A percentile compares a stretch with the other conserved stretches of the same genome.
Evolutionary conservation across 1,140 invertebrate species (phyloP).

Genomic region (Macrosteles quadrilineatus): DNA sequence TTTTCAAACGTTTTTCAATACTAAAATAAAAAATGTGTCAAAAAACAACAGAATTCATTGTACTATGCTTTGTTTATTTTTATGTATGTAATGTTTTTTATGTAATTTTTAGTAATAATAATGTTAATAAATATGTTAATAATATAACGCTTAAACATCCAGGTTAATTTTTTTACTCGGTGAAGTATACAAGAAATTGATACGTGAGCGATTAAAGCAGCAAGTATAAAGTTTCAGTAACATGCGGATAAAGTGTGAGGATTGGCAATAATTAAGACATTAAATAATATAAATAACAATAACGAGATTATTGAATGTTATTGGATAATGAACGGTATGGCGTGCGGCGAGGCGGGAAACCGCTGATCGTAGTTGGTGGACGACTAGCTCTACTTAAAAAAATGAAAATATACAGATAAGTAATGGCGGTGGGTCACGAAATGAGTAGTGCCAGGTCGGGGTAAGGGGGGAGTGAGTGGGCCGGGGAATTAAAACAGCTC

Average conservation of each 20-base stretch:
- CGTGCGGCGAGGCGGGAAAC: background rate
- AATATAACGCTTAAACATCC: no score
- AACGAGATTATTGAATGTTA: conserved; percentile 23
- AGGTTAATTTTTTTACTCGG: background rate
- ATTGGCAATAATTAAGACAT: conserved; percentile 11
- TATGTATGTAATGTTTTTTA: no score
- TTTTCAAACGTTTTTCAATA: no score
- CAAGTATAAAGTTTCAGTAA: no score
- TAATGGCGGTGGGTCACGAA: conserved; percentile 17
- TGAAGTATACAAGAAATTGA: background rate
- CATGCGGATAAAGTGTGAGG: no score
- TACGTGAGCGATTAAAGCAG: no score
- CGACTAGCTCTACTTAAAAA: conserved; percentile 9
- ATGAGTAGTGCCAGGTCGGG: background rate
- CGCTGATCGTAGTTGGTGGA: background rate
- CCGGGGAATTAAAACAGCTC: no score
- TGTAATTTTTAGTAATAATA: background rate
- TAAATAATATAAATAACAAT: background rate
- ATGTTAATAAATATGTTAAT: background rate
- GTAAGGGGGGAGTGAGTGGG: conserved; percentile 6
- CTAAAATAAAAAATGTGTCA: no score
- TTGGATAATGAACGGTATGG: conserved; percentile 4
- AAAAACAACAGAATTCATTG: no score
- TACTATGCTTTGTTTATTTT: no score
- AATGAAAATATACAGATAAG: conserved; percentile 23